Conservation (phyloP, 92 coral and sea anemone species). For the Meandrina meandrites region DNA sequence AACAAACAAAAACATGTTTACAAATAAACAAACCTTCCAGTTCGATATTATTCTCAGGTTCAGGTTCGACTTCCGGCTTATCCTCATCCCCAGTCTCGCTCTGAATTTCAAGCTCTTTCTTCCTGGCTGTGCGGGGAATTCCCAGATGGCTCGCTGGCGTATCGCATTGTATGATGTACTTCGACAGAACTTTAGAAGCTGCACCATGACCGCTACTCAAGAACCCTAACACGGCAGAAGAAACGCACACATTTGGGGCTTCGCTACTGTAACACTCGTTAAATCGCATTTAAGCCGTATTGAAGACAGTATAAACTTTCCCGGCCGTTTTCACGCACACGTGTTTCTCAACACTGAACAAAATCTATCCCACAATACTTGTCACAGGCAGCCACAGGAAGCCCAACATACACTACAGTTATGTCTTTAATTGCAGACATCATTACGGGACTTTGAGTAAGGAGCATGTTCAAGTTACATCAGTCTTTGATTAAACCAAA, state of each 20-base stretch:
- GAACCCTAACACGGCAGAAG: constrained; percentile 49
- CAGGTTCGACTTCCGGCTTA: constrained; percentile 79
- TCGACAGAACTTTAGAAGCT: constrained; percentile 76
- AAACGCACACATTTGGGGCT: background rate
- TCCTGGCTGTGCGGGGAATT: constrained; percentile 51
- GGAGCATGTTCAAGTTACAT: no score
- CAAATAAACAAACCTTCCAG: constrained; percentile 41
- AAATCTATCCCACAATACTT: no score
- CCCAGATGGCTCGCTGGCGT: constrained; percentile 81
- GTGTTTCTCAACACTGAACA: no score
- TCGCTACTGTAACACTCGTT: no score
- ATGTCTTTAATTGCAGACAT: no score
- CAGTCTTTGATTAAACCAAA: no score
- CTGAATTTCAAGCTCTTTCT: constrained; percentile 34
- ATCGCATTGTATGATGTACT: constrained; percentile 63
- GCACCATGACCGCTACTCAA: constrained; percentile 84
- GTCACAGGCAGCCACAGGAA: no score
- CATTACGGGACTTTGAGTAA: no score
- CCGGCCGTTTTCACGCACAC: no score
- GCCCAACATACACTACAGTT: no score
- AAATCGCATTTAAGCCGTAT: no score
- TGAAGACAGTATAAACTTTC: no score
- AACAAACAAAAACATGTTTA: background rate
- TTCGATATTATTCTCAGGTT: constrained; percentile 20
- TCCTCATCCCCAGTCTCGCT: constrained; percentile 63